These are phyloP conservation scores for Sinocyclocheilus grahami DNA, from an alignment of 2,113 vertebrate species.

Conservation along the genomic window DNA sequence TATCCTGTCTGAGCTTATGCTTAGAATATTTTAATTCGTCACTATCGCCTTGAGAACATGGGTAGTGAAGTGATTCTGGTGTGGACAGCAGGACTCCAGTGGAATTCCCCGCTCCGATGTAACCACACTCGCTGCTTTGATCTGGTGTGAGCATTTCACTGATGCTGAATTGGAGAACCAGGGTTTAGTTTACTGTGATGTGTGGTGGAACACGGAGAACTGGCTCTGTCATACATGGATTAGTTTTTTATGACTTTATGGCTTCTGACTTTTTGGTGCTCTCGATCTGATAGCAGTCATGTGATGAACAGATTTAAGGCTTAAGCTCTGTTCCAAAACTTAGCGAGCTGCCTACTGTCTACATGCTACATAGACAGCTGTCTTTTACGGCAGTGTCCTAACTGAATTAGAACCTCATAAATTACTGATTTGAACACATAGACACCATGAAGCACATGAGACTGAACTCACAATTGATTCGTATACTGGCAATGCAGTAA, in stretches of 20 bases:
- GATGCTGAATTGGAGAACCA: slow-evolving; percentile 50
- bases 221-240: slow-evolving; percentile 54
- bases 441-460: neutral
- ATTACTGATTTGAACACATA: neutral
- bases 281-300: slow-evolving; percentile 1
- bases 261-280: neutral
- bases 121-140: slow-evolving; percentile 56
- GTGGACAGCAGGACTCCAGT: slow-evolving; percentile 19
- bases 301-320: slow-evolving; percentile 3
- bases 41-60: slow-evolving; percentile 58
- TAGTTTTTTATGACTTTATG: slow-evolving; percentile 46
- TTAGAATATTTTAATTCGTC: slow-evolving; percentile 71
- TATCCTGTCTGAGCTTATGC: slow-evolving; percentile 62
- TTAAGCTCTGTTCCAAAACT: neutral
- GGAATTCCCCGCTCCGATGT: slow-evolving; percentile 50
- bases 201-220: slow-evolving; percentile 47
- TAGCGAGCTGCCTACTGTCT: neutral
- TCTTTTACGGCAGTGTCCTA: neutral
- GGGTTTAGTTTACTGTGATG: slow-evolving; percentile 46
- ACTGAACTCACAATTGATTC: neutral
- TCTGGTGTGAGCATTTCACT: slow-evolving; percentile 53
- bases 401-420: slow-evolving; percentile 4
- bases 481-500: neutral
- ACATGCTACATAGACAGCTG: neutral
- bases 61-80: slow-evolving; percentile 59